Base-by-base conservation (phyloP, 2,113 vertebrate species). In the Sebastes fasciatus region DNA sequence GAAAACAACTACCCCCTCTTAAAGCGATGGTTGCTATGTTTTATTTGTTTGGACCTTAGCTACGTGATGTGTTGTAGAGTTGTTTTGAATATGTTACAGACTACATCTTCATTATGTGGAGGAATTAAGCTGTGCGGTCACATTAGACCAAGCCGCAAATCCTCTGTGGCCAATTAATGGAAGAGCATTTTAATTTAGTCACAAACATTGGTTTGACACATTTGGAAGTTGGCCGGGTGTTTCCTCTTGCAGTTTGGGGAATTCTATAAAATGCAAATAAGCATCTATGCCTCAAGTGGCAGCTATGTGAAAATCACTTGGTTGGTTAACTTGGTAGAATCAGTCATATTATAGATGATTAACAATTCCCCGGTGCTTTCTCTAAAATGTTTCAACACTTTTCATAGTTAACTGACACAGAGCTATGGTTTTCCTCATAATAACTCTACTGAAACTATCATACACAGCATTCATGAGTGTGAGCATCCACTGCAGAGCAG, bases 151-250 rank as follows among this genome's bases (percentile, higher is more conserved):
- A 85, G 58, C 68, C 73, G 63, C 60, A 80, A 92, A 91, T 79
- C 86, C 87, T 64, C 75, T 88, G 86, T 79, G 90, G 85, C 42
- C 74, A 88, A 90, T 89, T 91, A 91, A 86, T 55, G 57, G 58
- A 83, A 49, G 57, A 42, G 74, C 4, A 69, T 79, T 78, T 70
- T 70, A 82, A 75, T 54, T 0, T 12, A 74, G 83, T 77, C 77
- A 63, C 79, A 60, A 71, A 85, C 63, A 64, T 8, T 71, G 77
- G 71, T 86, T 87, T 90, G 83, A 89, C 88, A 90, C 74, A 60
- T 79, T 77, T 45, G 58, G 58, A 84, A 72, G 64, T 57, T 84
- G 70, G 49, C 69, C 45, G n/a, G 1, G n/a, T 45, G 51, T 82
- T 87, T 86, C 19, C 74, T 19, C 40, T 49, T 5, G 23, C 21